A percentile compares a stretch with the other conserved stretches of the same genome.
These are phyloP conservation scores for Coccyzus lansbergi DNA, from an alignment of 2,797 vertebrate genomes.

Conservation along the genomic window DNA sequence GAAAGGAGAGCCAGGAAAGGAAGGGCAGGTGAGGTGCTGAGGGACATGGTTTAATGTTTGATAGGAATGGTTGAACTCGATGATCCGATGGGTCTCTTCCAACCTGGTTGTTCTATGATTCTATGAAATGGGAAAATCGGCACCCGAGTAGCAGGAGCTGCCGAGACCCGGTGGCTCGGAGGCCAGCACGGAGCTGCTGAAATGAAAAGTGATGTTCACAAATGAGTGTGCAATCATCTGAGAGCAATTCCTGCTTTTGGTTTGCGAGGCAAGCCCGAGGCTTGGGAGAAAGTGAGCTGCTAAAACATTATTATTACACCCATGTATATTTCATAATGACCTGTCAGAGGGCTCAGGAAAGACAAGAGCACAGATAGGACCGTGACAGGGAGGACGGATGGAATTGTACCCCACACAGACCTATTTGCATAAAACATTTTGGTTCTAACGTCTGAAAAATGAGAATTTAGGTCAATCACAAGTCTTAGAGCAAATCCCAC, in stretches of 20 bases:
- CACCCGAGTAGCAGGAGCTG: not conserved
- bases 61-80: too few relatives aligned
- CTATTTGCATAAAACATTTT: not conserved
- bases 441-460: not conserved
- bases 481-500: not conserved
- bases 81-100: too few relatives aligned
- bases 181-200: not conserved
- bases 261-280: not conserved
- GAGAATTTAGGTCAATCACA: not conserved
- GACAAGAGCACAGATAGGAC: not conserved
- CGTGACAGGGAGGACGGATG: not conserved
- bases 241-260: not conserved
- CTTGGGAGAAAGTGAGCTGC: not conserved
- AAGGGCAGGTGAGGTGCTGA: too few relatives aligned
- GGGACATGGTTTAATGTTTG: too few relatives aligned
- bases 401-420: not conserved
- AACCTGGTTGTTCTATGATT: too few relatives aligned
- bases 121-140: not conserved
- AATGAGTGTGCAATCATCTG: not conserved
- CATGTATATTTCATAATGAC: not conserved
- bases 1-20: not conserved
- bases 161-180: not conserved
- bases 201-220: not conserved
- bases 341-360: not conserved
- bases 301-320: not conserved